Evolutionary conservation across 1,140 invertebrate species (phyloP).

Genomic region (Hesperophylax magnus): DNA sequence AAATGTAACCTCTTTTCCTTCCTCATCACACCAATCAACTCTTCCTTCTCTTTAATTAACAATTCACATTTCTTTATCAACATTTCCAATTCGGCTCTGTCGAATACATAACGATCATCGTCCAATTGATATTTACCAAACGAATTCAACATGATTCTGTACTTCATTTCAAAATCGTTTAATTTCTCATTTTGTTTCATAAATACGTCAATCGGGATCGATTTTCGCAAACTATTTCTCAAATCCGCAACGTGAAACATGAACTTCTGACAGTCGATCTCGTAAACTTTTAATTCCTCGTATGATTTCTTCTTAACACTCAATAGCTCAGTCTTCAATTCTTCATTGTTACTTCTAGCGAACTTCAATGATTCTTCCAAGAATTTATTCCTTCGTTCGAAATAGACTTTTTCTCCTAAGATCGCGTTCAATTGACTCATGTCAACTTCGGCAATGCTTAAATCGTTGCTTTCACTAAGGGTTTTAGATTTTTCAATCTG

Average conservation of each 20-base stretch:
- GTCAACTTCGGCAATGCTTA: constrained; percentile 16
- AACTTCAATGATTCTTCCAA: constrained; percentile 65
- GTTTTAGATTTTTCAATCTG: constrained; percentile 43
- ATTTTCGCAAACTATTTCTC: constrained; percentile 62
- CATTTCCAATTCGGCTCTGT: not conserved
- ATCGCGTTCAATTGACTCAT: constrained; percentile 9
- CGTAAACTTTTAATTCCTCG: constrained; percentile 61
- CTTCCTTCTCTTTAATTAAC: constrained; percentile 26
- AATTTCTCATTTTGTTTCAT: constrained; percentile 63
- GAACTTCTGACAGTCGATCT: constrained; percentile 63
- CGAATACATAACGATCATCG: not conserved
- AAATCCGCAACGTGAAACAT: constrained; percentile 61
- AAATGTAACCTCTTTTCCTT: not conserved
- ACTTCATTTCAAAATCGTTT: constrained; percentile 62
- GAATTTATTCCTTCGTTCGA: constrained; percentile 62
- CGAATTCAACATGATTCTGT: constrained; percentile 60
- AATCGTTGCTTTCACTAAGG: not conserved
- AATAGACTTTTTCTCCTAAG: constrained; percentile 33
- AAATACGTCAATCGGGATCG: constrained; percentile 64
- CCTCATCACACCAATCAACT: constrained; percentile 9
- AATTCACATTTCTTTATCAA: constrained; percentile 29
- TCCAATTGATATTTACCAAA: not conserved
- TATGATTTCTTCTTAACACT: constrained; percentile 62
- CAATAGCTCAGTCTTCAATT: constrained; percentile 64
- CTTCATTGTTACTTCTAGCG: constrained; percentile 64